Evolutionary conservation across 2,797 vertebrate genomes (phyloP).

Genomic region (Graptemys geographica): DNA sequence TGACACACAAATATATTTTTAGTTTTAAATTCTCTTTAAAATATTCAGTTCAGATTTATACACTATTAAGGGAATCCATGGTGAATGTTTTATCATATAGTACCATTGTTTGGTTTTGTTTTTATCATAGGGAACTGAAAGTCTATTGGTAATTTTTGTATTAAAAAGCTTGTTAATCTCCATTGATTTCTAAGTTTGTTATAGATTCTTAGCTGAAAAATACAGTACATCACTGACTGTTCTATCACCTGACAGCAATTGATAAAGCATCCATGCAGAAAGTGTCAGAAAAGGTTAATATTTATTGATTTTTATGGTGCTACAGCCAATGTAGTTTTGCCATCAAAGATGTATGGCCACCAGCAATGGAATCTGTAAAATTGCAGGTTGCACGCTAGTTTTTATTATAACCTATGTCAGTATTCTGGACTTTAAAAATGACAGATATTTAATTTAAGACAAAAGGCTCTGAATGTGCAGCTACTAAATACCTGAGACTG

Average conservation of each 20-base stretch:
- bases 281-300: constrained; percentile 86
- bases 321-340: constrained; percentile 81
- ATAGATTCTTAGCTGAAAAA: constrained; percentile 76
- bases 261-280: constrained; percentile 80
- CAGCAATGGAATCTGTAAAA: constrained; percentile 79
- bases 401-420: constrained; percentile 75
- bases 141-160: constrained; percentile 68
- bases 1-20: neutral
- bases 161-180: constrained; percentile 79
- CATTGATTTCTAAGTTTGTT: constrained; percentile 80
- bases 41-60: neutral
- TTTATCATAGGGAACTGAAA: constrained; percentile 58
- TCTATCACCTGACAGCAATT: constrained; percentile 79
- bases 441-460: constrained; percentile 77
- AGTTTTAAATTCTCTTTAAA: neutral
- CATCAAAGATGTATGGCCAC: constrained; percentile 80
- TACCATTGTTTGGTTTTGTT: constrained; percentile 28
- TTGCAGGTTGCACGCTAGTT: constrained; percentile 67
- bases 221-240: constrained; percentile 76
- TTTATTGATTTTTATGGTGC: constrained; percentile 84
- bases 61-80: neutral
- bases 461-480: constrained; percentile 60
- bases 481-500: constrained; percentile 50
- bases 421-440: constrained; percentile 71
- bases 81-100: neutral